phyloP scores from a whole-genome alignment of 2,888 invertebrate genomes.

The Lutraria lutraria region DNA sequence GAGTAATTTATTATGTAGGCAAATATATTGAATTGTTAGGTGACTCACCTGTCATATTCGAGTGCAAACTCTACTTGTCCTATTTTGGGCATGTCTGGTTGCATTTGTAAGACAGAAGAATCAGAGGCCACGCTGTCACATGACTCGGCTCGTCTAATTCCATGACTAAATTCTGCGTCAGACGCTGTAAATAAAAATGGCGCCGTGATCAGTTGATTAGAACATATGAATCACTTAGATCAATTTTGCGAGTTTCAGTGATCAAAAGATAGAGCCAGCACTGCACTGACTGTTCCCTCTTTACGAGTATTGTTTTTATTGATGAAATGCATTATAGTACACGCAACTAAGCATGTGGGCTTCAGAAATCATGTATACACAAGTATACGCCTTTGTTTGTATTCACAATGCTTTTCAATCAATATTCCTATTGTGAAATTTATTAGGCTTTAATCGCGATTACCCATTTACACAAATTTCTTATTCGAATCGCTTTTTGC shows the following conservation, averaged over 20 bases:
- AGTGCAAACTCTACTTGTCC: conserved; percentile 93
- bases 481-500: too few species aligned
- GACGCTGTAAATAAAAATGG: conserved; percentile 74
- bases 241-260: background rate
- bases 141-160: conserved; percentile 90
- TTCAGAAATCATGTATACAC: background rate
- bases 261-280: background rate
- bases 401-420: too few species aligned
- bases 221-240: too few species aligned
- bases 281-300: background rate
- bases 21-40: background rate
- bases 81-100: conserved; percentile 90
- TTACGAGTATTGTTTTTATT: background rate
- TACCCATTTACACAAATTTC: too few species aligned
- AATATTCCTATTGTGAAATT: too few species aligned
- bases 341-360: background rate
- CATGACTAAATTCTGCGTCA: conserved; percentile 82
- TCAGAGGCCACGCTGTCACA: conserved; percentile 94
- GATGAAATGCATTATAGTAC: background rate
- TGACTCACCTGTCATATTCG: conserved; percentile 91
- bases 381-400: too few species aligned
- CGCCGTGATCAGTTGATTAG: background rate
- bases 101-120: conserved; percentile 91
- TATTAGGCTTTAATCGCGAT: too few species aligned
- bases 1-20: too few species aligned